Conservation (phyloP, 2,888 invertebrate species). For the Scaptomyza cyrtandrae region DNA sequence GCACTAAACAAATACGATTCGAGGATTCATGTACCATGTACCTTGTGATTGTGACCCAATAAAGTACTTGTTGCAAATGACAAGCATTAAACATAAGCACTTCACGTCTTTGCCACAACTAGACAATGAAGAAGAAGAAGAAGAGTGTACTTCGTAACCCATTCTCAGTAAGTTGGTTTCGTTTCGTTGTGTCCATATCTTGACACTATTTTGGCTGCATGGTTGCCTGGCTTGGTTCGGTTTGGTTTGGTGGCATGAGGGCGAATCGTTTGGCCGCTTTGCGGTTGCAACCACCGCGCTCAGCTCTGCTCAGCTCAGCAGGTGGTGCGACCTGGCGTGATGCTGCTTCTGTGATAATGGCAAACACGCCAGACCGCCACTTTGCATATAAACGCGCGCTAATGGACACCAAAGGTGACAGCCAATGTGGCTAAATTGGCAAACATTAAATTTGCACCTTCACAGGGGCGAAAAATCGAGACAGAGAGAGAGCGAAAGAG, state of each 20-base stretch:
- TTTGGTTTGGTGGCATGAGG: slow-evolving; percentile 43
- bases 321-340: slow-evolving; percentile 72
- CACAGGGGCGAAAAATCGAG: slow-evolving; percentile 47
- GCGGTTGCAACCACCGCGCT: slow-evolving; percentile 45
- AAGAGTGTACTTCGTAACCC: background rate
- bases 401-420: slow-evolving; percentile 82
- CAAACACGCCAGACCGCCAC: slow-evolving; percentile 67
- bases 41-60: slow-evolving; percentile 49
- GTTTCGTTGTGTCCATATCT: slow-evolving; percentile 66
- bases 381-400: slow-evolving; percentile 82
- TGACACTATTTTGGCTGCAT: slow-evolving; percentile 39
- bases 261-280: slow-evolving; percentile 40
- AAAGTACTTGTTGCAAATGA: slow-evolving; percentile 30
- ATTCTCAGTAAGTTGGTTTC: slow-evolving; percentile 41
- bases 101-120: slow-evolving; percentile 28
- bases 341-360: slow-evolving; percentile 78
- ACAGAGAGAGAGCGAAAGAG: too few relatives aligned
- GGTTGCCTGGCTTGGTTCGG: too few relatives aligned
- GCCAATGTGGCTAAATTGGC: slow-evolving; percentile 80
- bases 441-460: slow-evolving; percentile 81
- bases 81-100: slow-evolving; percentile 48
- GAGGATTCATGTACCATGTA: background rate
- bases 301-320: slow-evolving; percentile 65
- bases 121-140: background rate
- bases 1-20: background rate